phyloP scores from a whole-genome alignment of 2,113 vertebrate species.

The Thinocorus orbignyianus region DNA sequence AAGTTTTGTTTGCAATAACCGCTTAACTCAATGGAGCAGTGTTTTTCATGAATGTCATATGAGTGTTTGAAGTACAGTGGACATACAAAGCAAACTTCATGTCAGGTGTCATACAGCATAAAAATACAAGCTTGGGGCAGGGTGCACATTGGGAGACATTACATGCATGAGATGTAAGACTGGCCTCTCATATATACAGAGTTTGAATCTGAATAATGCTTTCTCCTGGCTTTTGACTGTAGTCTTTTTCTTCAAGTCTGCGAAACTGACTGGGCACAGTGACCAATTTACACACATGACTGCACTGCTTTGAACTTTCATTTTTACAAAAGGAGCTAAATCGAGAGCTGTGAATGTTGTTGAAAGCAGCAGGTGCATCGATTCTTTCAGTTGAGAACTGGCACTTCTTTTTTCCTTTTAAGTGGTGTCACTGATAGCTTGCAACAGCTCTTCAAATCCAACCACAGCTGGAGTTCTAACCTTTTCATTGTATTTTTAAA shows the following conservation, averaged over 20 bases:
- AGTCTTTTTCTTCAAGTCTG: background rate
- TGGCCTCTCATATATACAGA: background rate
- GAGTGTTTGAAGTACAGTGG: background rate
- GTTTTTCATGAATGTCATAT: background rate
- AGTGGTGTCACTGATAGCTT: background rate
- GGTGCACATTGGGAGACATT: background rate
- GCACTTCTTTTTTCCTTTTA: background rate
- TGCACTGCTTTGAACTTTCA: background rate
- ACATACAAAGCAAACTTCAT: background rate
- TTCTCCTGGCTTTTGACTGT: background rate
- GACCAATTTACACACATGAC: background rate
- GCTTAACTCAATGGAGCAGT: background rate
- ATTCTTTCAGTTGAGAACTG: background rate
- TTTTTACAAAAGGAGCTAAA: background rate
- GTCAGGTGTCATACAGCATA: accelerated
- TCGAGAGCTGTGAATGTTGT: background rate
- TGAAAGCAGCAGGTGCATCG: background rate
- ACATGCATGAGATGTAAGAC: background rate
- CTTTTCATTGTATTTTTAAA: background rate
- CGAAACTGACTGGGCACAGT: background rate
- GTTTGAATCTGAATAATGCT: background rate
- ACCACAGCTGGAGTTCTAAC: background rate
- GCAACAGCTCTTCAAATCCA: background rate
- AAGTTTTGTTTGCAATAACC: background rate
- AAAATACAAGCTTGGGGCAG: background rate